Base-by-base conservation (phyloP, 2,113 vertebrate species). In the Odontophorus gujanensis region DNA sequence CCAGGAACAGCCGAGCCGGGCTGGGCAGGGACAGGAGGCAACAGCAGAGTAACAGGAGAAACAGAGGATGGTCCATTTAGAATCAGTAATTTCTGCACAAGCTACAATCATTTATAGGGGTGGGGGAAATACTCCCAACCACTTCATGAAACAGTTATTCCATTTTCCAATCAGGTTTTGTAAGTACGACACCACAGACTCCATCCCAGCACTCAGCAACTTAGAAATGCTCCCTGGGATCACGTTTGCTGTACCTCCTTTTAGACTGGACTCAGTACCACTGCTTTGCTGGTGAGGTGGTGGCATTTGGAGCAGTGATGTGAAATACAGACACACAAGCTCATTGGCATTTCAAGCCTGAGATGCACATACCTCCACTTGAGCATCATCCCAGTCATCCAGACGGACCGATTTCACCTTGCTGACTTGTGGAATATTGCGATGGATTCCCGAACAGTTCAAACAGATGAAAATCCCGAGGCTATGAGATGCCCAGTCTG, bases 381-480 rank as follows among this genome's bases (percentile, higher is more conserved):
- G 99, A 21, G 97, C 96, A 59, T 98, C 98, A 2, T 99, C 99
- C 99, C 99, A 99, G 58, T 98, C 94, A 9, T 99, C 99, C 97
- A 98, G 93, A 47, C 98, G 98, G 50, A 99, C 96, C 0, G 99
- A 99, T 95, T 99, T 99, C 89, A 99, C 98, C 87, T 98, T 98
- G 98, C 98, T 99, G 98, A 99, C 98, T 83, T 99, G 98, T 15
- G 98, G 98, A 53, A 99, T 98, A 87, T 96, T 98, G 50, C 99
- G 98, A 92, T 99, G 99, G 91, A 99, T 98, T 62, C 99, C 98
- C 0, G 99, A 99, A 93, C 99, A 99, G 69, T 97, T 99, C 97
- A 99, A 96, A 95, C 99, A 99, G 94, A 99, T 98, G 94, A 99
- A 99, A 90, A 99, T 98, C 18, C 99, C 99, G 11, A 99, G 92